Conservation (phyloP, 1,140 invertebrate species). For the Aporrectodea caliginosa region DNA sequence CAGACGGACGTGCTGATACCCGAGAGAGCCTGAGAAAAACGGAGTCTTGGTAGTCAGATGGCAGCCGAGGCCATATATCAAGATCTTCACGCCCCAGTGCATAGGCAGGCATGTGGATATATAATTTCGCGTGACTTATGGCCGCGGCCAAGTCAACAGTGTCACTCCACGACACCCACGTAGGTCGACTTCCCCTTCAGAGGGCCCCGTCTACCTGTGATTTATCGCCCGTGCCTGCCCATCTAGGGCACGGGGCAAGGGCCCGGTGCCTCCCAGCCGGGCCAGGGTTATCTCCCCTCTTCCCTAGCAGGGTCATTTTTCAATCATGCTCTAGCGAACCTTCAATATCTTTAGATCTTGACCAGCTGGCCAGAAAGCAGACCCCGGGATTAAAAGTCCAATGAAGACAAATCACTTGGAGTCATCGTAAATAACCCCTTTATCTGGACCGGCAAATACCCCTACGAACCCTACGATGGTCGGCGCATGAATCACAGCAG, state of each 20-base stretch:
- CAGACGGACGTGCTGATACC: neutral
- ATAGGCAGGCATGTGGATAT: neutral
- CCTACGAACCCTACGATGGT: neutral
- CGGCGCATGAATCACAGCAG: neutral
- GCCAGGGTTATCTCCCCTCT: no score
- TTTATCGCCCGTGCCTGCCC: no score
- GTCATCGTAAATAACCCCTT: neutral
- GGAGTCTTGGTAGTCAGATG: neutral
- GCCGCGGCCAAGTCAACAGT: neutral
- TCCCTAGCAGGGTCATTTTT: neutral
- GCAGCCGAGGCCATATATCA: neutral
- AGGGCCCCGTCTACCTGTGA: neutral
- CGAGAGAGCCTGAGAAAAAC: no score
- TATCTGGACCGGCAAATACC: neutral
- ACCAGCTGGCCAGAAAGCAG: neutral
- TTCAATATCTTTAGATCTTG: slow-evolving; percentile 3
- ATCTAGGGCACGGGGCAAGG: no score
- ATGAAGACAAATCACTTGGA: neutral
- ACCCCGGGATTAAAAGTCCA: neutral
- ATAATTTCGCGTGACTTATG: neutral
- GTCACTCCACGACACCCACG: neutral
- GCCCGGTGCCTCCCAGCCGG: no score
- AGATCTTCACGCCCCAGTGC: neutral
- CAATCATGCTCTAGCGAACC: neutral
- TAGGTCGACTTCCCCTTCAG: neutral